Evolutionary conservation across 2,797 vertebrate genomes (phyloP).

Genomic region (Sebastes diploproa): DNA sequence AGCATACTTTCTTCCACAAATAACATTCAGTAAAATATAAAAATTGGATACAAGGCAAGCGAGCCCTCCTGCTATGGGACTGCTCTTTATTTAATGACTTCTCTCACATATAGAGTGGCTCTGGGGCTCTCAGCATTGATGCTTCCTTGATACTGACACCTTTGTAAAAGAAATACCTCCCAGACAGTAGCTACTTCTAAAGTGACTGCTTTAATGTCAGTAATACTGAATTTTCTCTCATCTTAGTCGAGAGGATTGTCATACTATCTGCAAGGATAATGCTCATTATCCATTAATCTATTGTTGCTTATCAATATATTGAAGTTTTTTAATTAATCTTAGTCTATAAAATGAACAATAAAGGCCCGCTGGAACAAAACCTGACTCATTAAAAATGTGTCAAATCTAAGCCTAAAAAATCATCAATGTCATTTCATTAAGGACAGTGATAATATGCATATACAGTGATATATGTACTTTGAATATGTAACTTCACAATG

Average conservation of each 20-base stretch:
- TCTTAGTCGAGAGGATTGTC: neutral
- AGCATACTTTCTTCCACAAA: neutral
- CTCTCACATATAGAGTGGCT: slow-evolving; percentile 20
- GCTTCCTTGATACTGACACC: slow-evolving; percentile 39
- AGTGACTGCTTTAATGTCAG: slow-evolving; percentile 2
- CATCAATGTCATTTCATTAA: neutral
- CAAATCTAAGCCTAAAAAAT: neutral
- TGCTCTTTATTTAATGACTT: slow-evolving; percentile 40
- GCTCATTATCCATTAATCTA: neutral
- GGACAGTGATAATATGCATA: neutral
- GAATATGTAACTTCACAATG: neutral
- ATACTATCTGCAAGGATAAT: neutral
- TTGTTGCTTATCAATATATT: neutral
- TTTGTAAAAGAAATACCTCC: slow-evolving; percentile 40
- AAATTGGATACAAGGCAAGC: neutral
- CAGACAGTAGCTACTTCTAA: neutral
- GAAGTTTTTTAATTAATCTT: neutral
- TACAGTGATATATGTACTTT: neutral
- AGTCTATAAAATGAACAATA: neutral
- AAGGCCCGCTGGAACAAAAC: neutral
- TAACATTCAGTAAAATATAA: neutral
- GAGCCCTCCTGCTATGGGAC: neutral
- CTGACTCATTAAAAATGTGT: neutral
- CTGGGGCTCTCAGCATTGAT: slow-evolving; percentile 26
- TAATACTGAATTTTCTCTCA: neutral